A percentile compares a stretch with the other conserved stretches of the same genome.
Conservation (phyloP, 2,113 vertebrate species). For the Prunella fulvescens region DNA sequence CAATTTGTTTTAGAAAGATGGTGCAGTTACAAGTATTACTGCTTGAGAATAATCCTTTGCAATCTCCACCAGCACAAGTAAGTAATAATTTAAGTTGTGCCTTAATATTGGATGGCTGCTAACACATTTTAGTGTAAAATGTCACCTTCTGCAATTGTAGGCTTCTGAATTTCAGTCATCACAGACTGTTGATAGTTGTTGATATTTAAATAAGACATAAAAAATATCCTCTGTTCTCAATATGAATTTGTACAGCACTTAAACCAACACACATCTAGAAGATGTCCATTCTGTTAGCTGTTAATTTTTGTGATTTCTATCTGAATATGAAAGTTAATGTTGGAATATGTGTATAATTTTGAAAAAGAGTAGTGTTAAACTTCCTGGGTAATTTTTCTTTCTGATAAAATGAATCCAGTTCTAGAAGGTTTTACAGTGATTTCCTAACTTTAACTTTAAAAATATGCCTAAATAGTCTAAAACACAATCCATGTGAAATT, state of each 20-base stretch:
- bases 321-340: not conserved
- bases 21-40: slow-evolving; percentile 87
- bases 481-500: not conserved
- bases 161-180: not conserved
- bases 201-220: not conserved
- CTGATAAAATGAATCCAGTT: not conserved
- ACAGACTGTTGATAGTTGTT: not conserved
- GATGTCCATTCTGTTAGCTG: not conserved
- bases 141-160: not conserved
- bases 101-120: not conserved
- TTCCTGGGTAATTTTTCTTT: not conserved
- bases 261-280: not conserved
- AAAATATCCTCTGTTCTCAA: not conserved
- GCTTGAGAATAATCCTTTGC: slow-evolving; percentile 93
- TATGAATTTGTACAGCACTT: not conserved
- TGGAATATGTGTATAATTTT: not conserved
- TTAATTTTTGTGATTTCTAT: not conserved
- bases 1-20: slow-evolving; percentile 92
- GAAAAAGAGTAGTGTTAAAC: not conserved
- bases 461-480: not conserved
- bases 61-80: slow-evolving; percentile 94
- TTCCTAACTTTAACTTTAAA: not conserved
- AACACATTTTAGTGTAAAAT: not conserved
- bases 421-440: not conserved
- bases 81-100: slow-evolving; percentile 7